Percentiles rank a stretch among this genome's conserved stretches.
phyloP scores from a whole-genome alignment of 2,113 vertebrate genomes.

The Aspiorhynchus laticeps region DNA sequence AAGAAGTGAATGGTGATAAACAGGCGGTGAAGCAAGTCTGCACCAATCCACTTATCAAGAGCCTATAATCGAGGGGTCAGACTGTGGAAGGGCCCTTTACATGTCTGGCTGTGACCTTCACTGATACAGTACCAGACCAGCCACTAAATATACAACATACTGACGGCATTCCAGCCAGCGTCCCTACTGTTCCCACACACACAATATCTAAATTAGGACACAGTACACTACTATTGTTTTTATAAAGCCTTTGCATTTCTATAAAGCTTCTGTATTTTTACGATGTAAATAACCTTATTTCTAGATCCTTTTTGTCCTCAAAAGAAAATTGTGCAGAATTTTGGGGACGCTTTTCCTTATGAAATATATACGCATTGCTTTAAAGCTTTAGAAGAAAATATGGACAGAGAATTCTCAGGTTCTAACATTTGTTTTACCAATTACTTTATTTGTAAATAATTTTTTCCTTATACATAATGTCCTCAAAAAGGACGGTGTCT shows the following conservation, averaged over 20 bases:
- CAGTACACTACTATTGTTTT: slow-evolving; percentile 4
- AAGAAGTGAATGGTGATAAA: slow-evolving; percentile 24
- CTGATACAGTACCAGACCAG: slow-evolving; percentile 39
- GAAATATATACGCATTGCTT: not conserved
- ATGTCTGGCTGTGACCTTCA: slow-evolving; percentile 37
- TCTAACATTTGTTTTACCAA: not conserved
- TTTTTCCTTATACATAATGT: not conserved
- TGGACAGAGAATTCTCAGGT: not conserved
- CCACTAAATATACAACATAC: slow-evolving; percentile 45
- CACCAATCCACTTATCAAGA: slow-evolving; percentile 38
- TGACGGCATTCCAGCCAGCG: slow-evolving; percentile 6
- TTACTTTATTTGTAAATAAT: not conserved
- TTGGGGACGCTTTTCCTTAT: not conserved
- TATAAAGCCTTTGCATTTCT: not conserved
- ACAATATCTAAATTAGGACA: not conserved
- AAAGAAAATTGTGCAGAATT: not conserved
- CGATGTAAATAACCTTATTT: not conserved
- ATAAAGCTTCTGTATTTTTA: not conserved
- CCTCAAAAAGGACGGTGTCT: not conserved
- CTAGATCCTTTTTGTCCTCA: not conserved
- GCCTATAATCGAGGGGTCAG: slow-evolving; percentile 30
- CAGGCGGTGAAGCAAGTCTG: not conserved
- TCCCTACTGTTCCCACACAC: slow-evolving; percentile 23
- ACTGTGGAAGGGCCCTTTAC: slow-evolving; percentile 23
- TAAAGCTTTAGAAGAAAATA: not conserved